Evolutionary conservation across 2,888 invertebrate species (phyloP), one percentile per base, ranked within the genome.

Genomic region (Acronicta aceris): DNA sequence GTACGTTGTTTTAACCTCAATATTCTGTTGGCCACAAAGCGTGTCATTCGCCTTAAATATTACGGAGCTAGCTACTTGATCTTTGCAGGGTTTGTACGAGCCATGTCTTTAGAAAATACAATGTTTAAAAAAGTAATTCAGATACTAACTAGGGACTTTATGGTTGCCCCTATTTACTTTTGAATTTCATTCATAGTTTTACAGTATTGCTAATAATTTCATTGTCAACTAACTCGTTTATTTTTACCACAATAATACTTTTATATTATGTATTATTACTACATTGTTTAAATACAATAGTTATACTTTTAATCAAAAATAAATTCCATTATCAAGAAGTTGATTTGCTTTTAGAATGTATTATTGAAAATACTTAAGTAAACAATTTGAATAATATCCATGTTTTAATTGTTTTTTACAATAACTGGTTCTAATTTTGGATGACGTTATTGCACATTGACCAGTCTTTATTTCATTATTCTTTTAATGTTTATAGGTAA

Each of bases 151-250:
- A 38, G 13, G 13, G 36, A 2, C 4, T 3, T 13, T 13, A 13
- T 13, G 5, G 36, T 13, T 13, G 4, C 36, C 13, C 13, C 36
- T 13, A 13, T 13, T 36, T 36, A 13, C 5, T 33, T n/a, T 38
- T 38, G 38, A 38, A 38, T 38, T 38, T 38, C 38, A 38, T 38
- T 38, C 38, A 38, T 6, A 38, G 38, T 4, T 40, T n/a, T 41
- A 48, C 36, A 41, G 9, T 45, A 16, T 42, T 42, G 17, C 42
- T 42, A 42, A 13, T 43, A 13, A 47, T 48, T 57, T 54, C 43
- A 73, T 72, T 55, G n/a, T 40, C 48, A 30, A 67, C 52, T 73
- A 69, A 74, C 74, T 68, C 60, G 61, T 67, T 48, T 59, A 30
- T 10, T 59, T 57, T 30, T 25, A 48, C 42, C 21, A 12, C 54